Percentiles rank a stretch among this genome's conserved stretches.
phyloP scores from a whole-genome alignment of 1,140 invertebrate genomes.

The Caenorhabditis briggsae region DNA sequence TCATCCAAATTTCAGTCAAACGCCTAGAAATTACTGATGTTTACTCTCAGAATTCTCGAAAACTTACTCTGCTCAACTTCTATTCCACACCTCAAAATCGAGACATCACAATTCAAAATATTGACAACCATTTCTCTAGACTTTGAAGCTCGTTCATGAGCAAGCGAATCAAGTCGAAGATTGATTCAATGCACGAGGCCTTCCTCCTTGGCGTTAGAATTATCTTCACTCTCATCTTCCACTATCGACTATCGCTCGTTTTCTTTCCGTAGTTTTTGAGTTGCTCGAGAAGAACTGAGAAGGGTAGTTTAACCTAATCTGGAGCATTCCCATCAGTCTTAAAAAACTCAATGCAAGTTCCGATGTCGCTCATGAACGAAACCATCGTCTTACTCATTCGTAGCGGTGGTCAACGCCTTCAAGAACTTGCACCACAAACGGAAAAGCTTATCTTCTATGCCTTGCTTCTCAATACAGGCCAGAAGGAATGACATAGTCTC shows the following conservation, averaged over 20 bases:
- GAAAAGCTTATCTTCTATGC: constrained; percentile 24
- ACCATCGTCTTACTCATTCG: constrained; percentile 84
- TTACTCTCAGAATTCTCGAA: too few relatives aligned
- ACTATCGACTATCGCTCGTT: constrained; percentile 50
- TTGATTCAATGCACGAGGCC: constrained; percentile 71
- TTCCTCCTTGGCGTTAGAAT: constrained; percentile 72
- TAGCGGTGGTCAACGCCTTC: constrained; percentile 44
- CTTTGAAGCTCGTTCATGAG: constrained; percentile 73
- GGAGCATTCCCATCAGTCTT: constrained; percentile 87
- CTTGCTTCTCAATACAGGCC: constrained; percentile 88
- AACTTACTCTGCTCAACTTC: too few relatives aligned
- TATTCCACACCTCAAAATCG: too few relatives aligned
- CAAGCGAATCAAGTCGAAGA: constrained; percentile 76
- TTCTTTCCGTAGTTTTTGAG: constrained; percentile 85
- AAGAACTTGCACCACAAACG: constrained; percentile 57
- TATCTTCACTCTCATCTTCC: constrained; percentile 70
- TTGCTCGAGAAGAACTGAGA: constrained; percentile 93
- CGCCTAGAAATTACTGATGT: too few relatives aligned
- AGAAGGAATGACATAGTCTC: constrained; percentile 93
- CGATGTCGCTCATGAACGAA: constrained; percentile 89
- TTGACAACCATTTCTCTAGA: too few relatives aligned
- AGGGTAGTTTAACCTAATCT: too few relatives aligned
- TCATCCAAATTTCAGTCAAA: too few relatives aligned
- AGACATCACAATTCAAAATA: too few relatives aligned
- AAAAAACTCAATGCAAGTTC: constrained; percentile 91